Conservation (phyloP, 1,140 invertebrate genomes). For the Trinorchestia longiramus region DNA sequence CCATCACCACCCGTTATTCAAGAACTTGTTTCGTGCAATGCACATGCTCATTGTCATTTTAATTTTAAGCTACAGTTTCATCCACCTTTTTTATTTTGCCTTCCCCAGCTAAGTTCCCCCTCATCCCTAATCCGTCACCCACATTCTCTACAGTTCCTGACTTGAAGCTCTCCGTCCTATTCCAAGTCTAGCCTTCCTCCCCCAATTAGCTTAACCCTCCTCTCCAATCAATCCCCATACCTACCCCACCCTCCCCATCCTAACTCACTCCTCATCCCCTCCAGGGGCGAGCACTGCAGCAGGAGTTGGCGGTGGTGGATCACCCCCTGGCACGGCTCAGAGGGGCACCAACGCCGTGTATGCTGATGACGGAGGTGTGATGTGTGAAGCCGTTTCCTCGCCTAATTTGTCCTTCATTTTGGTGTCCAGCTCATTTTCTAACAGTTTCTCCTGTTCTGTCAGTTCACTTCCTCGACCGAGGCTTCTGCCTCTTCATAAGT, state of each 20-base stretch:
- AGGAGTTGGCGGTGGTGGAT: not conserved
- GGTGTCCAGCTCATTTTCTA: not conserved
- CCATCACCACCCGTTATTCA: not conserved
- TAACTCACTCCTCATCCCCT: not conserved
- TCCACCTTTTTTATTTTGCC: not conserved
- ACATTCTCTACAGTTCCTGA: not conserved
- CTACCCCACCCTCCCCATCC: not conserved
- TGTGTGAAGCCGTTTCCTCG: not conserved
- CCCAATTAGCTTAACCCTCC: not conserved
- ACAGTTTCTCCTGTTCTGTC: not conserved
- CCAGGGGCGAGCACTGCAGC: not conserved
- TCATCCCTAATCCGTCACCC: not conserved
- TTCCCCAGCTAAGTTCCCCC: not conserved
- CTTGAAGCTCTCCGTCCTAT: not conserved
- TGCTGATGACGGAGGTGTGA: constrained; percentile 32
- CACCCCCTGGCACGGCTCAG: not conserved
- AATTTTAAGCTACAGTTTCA: not conserved
- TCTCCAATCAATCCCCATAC: not conserved
- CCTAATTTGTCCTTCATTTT: not conserved
- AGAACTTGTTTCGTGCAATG: not conserved
- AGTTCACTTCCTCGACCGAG: not conserved
- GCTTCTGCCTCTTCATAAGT: no score
- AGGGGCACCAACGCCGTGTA: constrained; percentile 19
- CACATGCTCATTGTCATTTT: not conserved
- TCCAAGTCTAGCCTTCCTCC: not conserved